Percentiles rank a stretch among this genome's conserved stretches.
These are phyloP conservation scores for Aphodius granarius DNA, from an alignment of 2,888 invertebrate species.

Conservation along the genomic window DNA sequence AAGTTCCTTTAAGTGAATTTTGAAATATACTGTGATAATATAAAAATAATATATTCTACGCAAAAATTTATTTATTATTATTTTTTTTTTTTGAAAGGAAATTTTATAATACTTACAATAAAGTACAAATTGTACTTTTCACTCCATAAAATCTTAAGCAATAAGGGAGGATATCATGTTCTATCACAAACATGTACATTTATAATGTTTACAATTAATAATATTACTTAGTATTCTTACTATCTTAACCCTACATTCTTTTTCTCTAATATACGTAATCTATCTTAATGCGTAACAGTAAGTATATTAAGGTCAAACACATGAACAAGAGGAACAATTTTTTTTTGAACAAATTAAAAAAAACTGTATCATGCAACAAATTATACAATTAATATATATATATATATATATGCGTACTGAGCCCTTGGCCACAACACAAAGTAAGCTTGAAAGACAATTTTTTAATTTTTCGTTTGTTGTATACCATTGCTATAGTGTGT, in stretches of 20 bases:
- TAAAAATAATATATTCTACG: background rate
- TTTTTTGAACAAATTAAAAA: background rate
- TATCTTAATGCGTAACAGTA: background rate
- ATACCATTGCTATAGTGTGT: background rate
- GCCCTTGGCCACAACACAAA: background rate
- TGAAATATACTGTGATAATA: background rate
- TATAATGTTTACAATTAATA: background rate
- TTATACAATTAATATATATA: background rate
- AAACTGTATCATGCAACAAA: too few species aligned
- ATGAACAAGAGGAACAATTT: background rate
- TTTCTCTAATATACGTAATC: background rate
- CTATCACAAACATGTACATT: conserved; percentile 11
- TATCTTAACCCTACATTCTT: background rate
- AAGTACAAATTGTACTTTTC: too few species aligned
- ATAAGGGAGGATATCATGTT: conserved; percentile 15
- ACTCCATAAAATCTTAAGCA: conserved; percentile 1
- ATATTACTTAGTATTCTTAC: background rate
- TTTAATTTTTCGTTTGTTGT: background rate
- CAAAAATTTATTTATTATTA: background rate
- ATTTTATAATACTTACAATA: background rate
- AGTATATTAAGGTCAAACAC: background rate
- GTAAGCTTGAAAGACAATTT: too few species aligned
- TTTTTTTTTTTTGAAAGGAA: too few species aligned
- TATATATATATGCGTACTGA: background rate
- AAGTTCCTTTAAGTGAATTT: background rate